phyloP scores from a whole-genome alignment of 2,113 vertebrate species.

The Prinia subflava region DNA sequence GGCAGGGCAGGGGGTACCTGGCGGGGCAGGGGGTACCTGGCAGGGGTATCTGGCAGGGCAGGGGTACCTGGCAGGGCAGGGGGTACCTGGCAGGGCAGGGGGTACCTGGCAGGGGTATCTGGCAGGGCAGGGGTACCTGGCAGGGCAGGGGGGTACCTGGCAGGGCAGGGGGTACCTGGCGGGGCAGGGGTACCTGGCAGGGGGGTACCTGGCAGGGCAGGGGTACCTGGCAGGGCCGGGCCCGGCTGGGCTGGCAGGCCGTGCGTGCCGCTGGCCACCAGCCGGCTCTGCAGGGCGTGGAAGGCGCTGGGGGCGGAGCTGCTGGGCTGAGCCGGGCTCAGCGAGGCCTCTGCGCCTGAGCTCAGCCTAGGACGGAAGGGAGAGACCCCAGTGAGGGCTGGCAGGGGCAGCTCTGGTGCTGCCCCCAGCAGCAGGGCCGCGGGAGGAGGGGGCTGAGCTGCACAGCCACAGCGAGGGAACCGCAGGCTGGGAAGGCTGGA shows the following conservation, averaged over 20 bases:
- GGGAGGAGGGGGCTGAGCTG: background rate
- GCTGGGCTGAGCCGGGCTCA: conserved; percentile 44
- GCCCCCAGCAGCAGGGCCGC: background rate
- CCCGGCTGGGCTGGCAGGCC: conserved; percentile 74
- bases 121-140: too few species aligned
- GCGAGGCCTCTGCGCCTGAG: conserved; percentile 26
- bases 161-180: too few species aligned
- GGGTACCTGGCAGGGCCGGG: conserved; percentile 53
- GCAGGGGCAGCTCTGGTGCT: background rate
- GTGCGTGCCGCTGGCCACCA: conserved; percentile 67
- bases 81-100: too few species aligned
- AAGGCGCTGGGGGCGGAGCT: conserved; percentile 77
- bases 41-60: too few species aligned
- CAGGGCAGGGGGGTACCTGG: too few species aligned
- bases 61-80: too few species aligned
- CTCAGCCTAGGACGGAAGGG: conserved; percentile 27
- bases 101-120: too few species aligned
- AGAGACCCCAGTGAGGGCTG: background rate
- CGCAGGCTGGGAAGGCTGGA: rapidly evolving
- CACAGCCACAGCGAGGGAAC: background rate
- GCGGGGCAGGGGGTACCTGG: too few species aligned
- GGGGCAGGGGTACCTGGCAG: background rate
- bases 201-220: conserved; percentile 83
- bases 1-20: too few species aligned
- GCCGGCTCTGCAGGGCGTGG: conserved; percentile 80